Evolutionary conservation across 2,797 vertebrate species (phyloP).

Genomic region (Cynodonichthys magdalenae): DNA sequence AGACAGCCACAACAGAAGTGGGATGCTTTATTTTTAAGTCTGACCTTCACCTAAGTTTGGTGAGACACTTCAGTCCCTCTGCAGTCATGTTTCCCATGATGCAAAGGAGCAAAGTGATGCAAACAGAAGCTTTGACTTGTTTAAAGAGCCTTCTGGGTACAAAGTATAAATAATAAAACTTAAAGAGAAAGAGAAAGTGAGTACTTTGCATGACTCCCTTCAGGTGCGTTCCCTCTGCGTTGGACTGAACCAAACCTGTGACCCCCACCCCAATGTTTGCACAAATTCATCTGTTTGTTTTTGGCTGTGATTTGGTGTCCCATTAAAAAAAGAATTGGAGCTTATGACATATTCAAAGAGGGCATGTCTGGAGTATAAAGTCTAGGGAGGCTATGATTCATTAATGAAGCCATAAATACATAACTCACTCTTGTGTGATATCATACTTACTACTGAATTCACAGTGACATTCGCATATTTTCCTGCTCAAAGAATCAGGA

Average conservation of each 20-base stretch:
- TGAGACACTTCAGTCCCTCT: conserved; percentile 31
- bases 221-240: conserved; percentile 15
- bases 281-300: conserved; percentile 57
- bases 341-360: conserved; percentile 77
- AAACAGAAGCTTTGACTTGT: conserved; percentile 64
- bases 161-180: conserved; percentile 73
- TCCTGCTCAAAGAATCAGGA: conserved; percentile 53
- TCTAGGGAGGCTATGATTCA: conserved; percentile 77
- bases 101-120: conserved; percentile 49
- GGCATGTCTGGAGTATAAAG: conserved; percentile 74
- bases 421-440: conserved; percentile 72
- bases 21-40: conserved; percentile 12
- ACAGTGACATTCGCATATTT: conserved; percentile 59
- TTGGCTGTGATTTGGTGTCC: conserved; percentile 57
- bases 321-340: conserved; percentile 72
- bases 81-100: conserved; percentile 38
- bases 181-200: conserved; percentile 25
- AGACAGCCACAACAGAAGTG: not conserved
- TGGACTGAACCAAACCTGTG: not conserved
- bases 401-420: conserved; percentile 79
- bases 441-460: conserved; percentile 63
- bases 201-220: conserved; percentile 38
- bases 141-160: conserved; percentile 71
- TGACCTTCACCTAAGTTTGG: conserved; percentile 33
- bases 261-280: conserved; percentile 29